These are phyloP conservation scores for Hesperia comma DNA, from an alignment of 2,888 invertebrate species.

Conservation along the genomic window DNA sequence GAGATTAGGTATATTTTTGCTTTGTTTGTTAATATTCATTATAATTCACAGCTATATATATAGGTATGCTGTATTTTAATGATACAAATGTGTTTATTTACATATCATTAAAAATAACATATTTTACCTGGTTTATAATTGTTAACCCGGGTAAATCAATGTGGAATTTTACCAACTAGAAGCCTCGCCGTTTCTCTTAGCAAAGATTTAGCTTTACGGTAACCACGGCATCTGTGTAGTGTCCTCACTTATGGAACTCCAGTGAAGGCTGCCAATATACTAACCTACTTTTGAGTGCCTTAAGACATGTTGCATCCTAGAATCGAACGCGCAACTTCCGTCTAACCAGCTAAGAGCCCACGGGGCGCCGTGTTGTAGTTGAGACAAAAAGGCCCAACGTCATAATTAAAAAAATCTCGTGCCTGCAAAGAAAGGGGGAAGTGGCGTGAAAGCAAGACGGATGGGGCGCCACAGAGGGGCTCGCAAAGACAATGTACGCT, in stretches of 20 bases:
- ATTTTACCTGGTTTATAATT: no score
- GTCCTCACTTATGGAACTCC: neutral
- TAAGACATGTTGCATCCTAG: conserved; percentile 23
- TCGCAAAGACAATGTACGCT: conserved; percentile 79
- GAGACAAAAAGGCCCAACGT: conserved; percentile 82
- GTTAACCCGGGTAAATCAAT: no score
- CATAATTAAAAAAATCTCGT: conserved; percentile 84
- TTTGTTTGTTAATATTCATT: no score
- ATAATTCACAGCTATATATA: no score
- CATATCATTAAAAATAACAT: no score
- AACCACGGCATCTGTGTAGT: no score
- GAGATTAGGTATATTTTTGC: no score
- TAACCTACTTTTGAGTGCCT: neutral
- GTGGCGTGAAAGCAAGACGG: conserved; percentile 80
- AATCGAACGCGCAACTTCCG: conserved; percentile 47
- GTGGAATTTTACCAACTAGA: no score
- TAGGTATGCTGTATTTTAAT: no score
- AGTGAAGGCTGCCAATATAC: neutral
- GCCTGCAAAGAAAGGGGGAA: conserved; percentile 81
- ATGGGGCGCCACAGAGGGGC: conserved; percentile 77
- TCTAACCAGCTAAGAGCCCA: conserved; percentile 35
- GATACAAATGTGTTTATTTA: no score
- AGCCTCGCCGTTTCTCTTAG: no score
- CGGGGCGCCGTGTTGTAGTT: conserved; percentile 51
- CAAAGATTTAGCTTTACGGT: no score